phyloP scores from a whole-genome alignment of 30 jellyfish, hydroid and myxozoan species.

The Sanderia malayensis region DNA sequence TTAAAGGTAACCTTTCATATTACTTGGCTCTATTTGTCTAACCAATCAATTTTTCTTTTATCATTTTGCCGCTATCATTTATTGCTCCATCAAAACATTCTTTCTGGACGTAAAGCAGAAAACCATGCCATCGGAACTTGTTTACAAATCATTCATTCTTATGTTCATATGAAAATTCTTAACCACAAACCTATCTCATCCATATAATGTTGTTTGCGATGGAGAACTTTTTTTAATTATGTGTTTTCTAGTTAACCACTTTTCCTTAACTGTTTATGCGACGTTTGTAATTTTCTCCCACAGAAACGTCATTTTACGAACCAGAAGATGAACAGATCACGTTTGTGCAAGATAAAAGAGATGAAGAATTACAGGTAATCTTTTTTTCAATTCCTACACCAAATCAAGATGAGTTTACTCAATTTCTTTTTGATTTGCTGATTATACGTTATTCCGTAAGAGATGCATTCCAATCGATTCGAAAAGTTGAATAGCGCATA shows the following conservation, averaged over 20 bases:
- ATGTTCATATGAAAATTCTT: not conserved
- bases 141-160: not conserved
- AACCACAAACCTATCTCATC: not conserved
- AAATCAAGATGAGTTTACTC: not conserved
- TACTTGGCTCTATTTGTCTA: too few relatives aligned
- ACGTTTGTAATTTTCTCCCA: not conserved
- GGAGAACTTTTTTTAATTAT: not conserved
- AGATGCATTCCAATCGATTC: not conserved
- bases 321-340: constrained; percentile 77
- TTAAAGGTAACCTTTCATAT: constrained; percentile 67
- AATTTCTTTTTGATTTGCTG: not conserved
- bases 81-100: too few relatives aligned
- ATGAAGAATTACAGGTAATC: constrained; percentile 83
- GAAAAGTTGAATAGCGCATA: not conserved
- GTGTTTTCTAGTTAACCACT: not conserved
- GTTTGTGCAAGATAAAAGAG: constrained; percentile 73
- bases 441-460: not conserved
- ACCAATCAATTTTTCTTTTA: too few relatives aligned
- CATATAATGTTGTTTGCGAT: not conserved
- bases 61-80: too few relatives aligned
- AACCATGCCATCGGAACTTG: not conserved
- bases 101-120: too few relatives aligned
- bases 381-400: not conserved
- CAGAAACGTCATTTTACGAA: constrained; percentile 73
- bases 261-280: not conserved